Percentiles rank a stretch among this genome's conserved stretches.
These are phyloP conservation scores for Anguilla obscura DNA, from an alignment of 2,797 vertebrate genomes.

Conservation along the genomic window DNA sequence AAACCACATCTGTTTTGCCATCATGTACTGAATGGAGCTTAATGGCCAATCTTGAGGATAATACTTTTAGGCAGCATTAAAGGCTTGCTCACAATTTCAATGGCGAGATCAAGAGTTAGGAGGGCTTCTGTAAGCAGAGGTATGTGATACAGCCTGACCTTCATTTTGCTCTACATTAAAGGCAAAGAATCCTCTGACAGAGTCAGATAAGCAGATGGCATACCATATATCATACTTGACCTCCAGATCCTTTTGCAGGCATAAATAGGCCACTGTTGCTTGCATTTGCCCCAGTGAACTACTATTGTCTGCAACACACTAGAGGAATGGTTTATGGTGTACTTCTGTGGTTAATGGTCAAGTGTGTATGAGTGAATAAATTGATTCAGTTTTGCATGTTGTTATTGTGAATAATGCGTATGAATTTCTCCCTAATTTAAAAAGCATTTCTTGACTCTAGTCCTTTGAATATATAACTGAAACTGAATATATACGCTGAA, in stretches of 20 bases:
- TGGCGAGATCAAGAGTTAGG: slow-evolving; percentile 61
- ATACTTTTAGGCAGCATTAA: slow-evolving; percentile 68
- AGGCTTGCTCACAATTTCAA: slow-evolving; percentile 60
- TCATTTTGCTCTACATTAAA: slow-evolving; percentile 61
- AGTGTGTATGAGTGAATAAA: slow-evolving; percentile 49
- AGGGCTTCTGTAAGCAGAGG: slow-evolving; percentile 52
- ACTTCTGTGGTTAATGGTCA: slow-evolving; percentile 48
- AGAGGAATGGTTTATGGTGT: slow-evolving; percentile 43
- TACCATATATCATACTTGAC: slow-evolving; percentile 73
- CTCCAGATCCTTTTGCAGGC: slow-evolving; percentile 58
- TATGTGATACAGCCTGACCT: slow-evolving; percentile 67
- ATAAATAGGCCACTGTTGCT: slow-evolving; percentile 55
- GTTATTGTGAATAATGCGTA: slow-evolving; percentile 50
- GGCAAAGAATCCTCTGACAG: slow-evolving; percentile 60
- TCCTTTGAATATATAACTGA: neutral
- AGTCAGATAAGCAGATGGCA: slow-evolving; percentile 71
- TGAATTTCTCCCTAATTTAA: slow-evolving; percentile 19
- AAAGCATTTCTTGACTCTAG: neutral
- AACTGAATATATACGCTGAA: neutral
- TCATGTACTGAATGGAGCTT: slow-evolving; percentile 58
- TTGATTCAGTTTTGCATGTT: slow-evolving; percentile 46
- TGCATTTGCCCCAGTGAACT: slow-evolving; percentile 51
- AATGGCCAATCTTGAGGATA: slow-evolving; percentile 65
- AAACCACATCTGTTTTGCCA: slow-evolving; percentile 54
- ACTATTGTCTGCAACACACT: slow-evolving; percentile 40